Evolutionary conservation across 2,888 invertebrate species (phyloP).

Genomic region (Iselma pallidipennis): DNA sequence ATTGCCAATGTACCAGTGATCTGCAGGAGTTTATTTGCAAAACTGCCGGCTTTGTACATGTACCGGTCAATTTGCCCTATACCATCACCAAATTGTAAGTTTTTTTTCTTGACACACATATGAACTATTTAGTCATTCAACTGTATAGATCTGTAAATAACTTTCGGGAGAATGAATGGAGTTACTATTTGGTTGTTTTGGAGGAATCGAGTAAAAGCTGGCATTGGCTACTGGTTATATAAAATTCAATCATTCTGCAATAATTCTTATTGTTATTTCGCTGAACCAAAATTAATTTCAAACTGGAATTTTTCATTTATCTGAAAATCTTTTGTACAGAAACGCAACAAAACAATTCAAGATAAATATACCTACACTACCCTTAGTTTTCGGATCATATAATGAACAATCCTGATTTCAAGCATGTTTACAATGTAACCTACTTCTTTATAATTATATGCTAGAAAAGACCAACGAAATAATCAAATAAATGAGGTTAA

Average conservation of each 20-base stretch:
- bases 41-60: slow-evolving; percentile 39
- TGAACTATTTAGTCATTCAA: not conserved
- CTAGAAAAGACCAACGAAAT: not conserved
- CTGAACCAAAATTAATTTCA: slow-evolving; percentile 5
- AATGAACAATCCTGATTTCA: not conserved
- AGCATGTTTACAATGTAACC: not conserved
- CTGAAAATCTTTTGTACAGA: no score
- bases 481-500: not conserved
- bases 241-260: slow-evolving; percentile 18
- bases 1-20: slow-evolving; percentile 41
- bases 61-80: slow-evolving; percentile 37
- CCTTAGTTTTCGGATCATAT: not conserved
- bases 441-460: not conserved
- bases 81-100: slow-evolving; percentile 43
- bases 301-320: no score
- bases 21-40: slow-evolving; percentile 41
- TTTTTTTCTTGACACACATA: not conserved
- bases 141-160: not conserved
- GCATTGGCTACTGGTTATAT: slow-evolving; percentile 13
- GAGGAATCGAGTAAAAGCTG: slow-evolving; percentile 6
- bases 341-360: no score
- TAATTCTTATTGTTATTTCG: slow-evolving; percentile 8
- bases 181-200: not conserved
- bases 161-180: not conserved
- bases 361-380: not conserved